Conservation (phyloP, 2,797 vertebrate species). For the Danionella dracula region DNA sequence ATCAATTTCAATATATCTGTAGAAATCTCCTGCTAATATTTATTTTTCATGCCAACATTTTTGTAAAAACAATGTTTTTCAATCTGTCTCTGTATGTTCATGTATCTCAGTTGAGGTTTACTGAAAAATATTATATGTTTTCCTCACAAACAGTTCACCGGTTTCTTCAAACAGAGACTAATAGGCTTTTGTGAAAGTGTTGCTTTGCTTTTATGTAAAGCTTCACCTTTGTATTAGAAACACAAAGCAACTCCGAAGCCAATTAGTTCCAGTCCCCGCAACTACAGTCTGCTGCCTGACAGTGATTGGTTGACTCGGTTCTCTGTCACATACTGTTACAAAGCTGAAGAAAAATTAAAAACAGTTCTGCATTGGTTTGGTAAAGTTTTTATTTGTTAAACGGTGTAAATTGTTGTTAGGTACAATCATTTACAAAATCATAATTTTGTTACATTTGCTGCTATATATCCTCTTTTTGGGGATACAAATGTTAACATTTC, state of each 20-base stretch:
- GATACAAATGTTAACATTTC: too few species aligned
- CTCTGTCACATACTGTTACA: neutral
- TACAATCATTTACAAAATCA: too few species aligned
- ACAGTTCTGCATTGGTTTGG: neutral
- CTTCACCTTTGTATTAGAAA: conserved; percentile 26
- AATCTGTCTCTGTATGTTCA: neutral
- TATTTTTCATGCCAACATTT: too few species aligned
- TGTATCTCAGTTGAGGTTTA: neutral
- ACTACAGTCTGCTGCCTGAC: conserved; percentile 20
- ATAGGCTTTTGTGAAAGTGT: neutral
- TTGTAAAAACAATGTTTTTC: too few species aligned
- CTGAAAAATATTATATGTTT: neutral
- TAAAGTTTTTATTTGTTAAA: too few species aligned
- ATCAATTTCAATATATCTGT: too few species aligned
- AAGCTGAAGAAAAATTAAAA: conserved; percentile 20
- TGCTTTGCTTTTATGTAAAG: conserved; percentile 17
- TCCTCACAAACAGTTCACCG: neutral
- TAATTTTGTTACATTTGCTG: too few species aligned
- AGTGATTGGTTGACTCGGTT: conserved; percentile 15
- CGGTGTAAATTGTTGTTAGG: too few species aligned
- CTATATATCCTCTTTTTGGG: too few species aligned
- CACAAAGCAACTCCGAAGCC: conserved; percentile 28
- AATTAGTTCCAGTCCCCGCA: conserved; percentile 27
- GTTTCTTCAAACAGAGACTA: conserved; percentile 15
- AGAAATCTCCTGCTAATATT: too few species aligned